Percentiles rank a stretch among this genome's conserved stretches.
These are phyloP conservation scores for Ischnus inquisitorius DNA, from an alignment of 2,888 invertebrate species.

Conservation along the genomic window DNA sequence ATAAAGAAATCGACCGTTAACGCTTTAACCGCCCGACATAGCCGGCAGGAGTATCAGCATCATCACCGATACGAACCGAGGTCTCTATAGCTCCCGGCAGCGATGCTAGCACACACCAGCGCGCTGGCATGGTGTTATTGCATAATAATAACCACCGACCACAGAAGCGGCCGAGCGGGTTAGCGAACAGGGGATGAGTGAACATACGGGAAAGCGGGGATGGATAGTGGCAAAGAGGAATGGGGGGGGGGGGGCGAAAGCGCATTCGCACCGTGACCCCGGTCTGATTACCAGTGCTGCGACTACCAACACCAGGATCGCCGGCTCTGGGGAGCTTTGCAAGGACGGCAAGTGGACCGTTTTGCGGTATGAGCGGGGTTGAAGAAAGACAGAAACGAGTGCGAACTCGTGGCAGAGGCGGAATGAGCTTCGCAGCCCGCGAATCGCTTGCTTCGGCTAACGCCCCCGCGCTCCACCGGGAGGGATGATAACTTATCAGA, in stretches of 20 bases:
- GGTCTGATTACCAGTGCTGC: slow-evolving; percentile 47
- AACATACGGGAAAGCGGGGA: slow-evolving; percentile 27
- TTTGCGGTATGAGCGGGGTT: slow-evolving; percentile 27
- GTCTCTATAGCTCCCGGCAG: slow-evolving; percentile 12
- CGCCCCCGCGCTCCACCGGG: slow-evolving; percentile 57
- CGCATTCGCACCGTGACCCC: slow-evolving; percentile 61
- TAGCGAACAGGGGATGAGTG: slow-evolving; percentile 41
- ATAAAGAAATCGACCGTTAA: slow-evolving; percentile 69
- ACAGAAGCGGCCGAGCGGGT: slow-evolving; percentile 52
- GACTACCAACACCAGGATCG: slow-evolving; percentile 50
- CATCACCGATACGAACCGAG: slow-evolving; percentile 15
- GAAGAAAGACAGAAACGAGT: slow-evolving; percentile 33
- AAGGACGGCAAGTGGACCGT: slow-evolving; percentile 33
- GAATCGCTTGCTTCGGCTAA: slow-evolving; percentile 12
- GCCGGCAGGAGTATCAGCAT: slow-evolving; percentile 20
- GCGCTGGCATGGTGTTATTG: slow-evolving; percentile 67
- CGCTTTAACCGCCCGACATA: slow-evolving; percentile 67
- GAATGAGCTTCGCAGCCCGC: slow-evolving; percentile 5
- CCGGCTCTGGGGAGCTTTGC: slow-evolving; percentile 29
- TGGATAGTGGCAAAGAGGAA: slow-evolving; percentile 6
- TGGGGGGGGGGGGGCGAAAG: slow-evolving; percentile 8
- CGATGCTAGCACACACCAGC: slow-evolving; percentile 42
- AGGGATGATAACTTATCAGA: slow-evolving; percentile 81
- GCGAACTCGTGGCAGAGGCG: not conserved
- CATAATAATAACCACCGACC: slow-evolving; percentile 71